Conservation (phyloP, 2,888 invertebrate species). For the Amblyjoppa fuscipennis region DNA sequence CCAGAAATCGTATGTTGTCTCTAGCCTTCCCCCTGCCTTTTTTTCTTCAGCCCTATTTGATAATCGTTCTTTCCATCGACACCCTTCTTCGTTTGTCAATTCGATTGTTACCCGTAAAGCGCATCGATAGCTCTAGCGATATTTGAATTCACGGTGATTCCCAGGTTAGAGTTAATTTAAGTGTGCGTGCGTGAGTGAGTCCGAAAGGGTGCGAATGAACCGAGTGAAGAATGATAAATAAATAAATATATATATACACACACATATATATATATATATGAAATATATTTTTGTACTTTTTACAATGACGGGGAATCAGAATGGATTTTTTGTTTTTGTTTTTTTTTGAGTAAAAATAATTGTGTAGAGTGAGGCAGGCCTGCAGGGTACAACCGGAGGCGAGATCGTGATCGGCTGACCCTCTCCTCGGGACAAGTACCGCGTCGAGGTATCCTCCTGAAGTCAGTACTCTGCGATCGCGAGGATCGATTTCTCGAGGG, state of each 20-base stretch:
- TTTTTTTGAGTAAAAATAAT: slow-evolving; percentile 12
- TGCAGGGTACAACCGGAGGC: slow-evolving; percentile 18
- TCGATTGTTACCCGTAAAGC: slow-evolving; percentile 45
- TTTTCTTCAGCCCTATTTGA: background rate
- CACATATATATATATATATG: slow-evolving; percentile 61
- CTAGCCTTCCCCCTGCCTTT: slow-evolving; percentile 41
- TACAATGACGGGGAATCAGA: slow-evolving; percentile 68
- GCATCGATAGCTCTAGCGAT: slow-evolving; percentile 43
- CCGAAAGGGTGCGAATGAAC: slow-evolving; percentile 40
- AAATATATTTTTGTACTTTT: slow-evolving; percentile 77
- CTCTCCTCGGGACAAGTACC: background rate
- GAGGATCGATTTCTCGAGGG: background rate
- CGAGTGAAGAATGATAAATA: slow-evolving; percentile 61
- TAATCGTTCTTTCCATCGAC: slow-evolving; percentile 19
- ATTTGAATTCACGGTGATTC: slow-evolving; percentile 62
- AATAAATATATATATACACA: slow-evolving; percentile 44
- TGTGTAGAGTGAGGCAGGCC: slow-evolving; percentile 25
- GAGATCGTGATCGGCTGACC: slow-evolving; percentile 5
- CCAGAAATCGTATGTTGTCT: slow-evolving; percentile 73
- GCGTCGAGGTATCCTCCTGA: background rate
- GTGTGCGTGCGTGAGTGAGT: slow-evolving; percentile 37
- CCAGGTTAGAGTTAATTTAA: slow-evolving; percentile 65
- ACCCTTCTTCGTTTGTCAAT: slow-evolving; percentile 34
- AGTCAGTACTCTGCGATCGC: background rate
- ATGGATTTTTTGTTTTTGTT: slow-evolving; percentile 34